Conservation (phyloP, 2,113 vertebrate genomes). For the Aegypius monachus region DNA sequence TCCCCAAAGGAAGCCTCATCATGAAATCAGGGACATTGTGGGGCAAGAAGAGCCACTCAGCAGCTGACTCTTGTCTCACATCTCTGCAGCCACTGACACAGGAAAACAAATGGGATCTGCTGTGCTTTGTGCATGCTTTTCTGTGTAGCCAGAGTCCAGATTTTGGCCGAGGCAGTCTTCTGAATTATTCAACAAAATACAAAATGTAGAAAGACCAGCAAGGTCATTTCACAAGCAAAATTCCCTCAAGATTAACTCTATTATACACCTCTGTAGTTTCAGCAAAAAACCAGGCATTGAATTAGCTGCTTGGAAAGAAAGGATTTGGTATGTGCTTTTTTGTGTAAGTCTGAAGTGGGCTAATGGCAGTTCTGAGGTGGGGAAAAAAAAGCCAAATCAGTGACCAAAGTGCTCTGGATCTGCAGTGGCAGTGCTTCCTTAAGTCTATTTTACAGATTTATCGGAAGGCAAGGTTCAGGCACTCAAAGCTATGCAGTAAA, state of each 20-base stretch:
- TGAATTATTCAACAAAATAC: not conserved
- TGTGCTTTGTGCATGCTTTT: not conserved
- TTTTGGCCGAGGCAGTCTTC: not conserved
- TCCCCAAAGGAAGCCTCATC: not conserved
- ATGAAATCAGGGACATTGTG: rapidly evolving
- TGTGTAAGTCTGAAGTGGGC: not conserved
- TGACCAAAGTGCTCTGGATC: not conserved
- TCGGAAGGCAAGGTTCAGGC: not conserved
- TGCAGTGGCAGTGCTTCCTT: not conserved
- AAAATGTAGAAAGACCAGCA: not conserved
- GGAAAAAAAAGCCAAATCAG: not conserved
- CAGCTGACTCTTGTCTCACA: not conserved
- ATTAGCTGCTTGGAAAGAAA: not conserved
- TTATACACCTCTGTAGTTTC: not conserved
- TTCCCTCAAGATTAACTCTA: not conserved
- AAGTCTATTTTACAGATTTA: not conserved
- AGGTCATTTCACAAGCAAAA: not conserved
- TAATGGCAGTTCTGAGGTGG: not conserved
- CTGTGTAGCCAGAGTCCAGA: not conserved
- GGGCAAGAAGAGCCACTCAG: not conserved
- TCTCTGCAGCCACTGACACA: not conserved
- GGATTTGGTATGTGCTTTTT: not conserved
- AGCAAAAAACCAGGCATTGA: not conserved
- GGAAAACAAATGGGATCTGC: not conserved
- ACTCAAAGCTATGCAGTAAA: not conserved